Conservation (phyloP, 2,888 invertebrate genomes). For the Carpatolechia fugitivella region DNA sequence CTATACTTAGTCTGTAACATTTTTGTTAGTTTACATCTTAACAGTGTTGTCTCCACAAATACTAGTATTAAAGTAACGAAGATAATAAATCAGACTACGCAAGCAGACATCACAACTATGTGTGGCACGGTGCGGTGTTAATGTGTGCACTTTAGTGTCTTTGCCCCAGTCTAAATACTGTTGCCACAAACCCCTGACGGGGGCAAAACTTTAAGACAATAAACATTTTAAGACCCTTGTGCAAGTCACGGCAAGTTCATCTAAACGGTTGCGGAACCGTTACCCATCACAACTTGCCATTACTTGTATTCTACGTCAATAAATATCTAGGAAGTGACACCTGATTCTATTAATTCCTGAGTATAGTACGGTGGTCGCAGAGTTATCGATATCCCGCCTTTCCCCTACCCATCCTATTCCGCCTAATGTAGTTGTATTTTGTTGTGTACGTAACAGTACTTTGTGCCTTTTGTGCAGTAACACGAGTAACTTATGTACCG, state of each 20-base stretch:
- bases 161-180: too few species aligned
- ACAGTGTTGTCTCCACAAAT: conserved; percentile 58
- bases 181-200: too few species aligned
- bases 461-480: conserved; percentile 46
- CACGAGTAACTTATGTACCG: conserved; percentile 33
- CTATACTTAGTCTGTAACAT: too few species aligned
- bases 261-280: too few species aligned
- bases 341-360: background rate
- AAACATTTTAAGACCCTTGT: too few species aligned
- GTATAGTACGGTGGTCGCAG: conserved; percentile 62
- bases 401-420: conserved; percentile 29
- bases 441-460: conserved; percentile 41
- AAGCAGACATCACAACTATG: conserved; percentile 75
- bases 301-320: background rate
- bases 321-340: background rate
- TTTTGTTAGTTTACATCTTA: background rate
- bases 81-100: conserved; percentile 65
- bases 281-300: background rate
- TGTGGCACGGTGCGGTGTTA: conserved; percentile 66
- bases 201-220: too few species aligned
- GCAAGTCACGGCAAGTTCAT: too few species aligned
- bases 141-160: conserved; percentile 33
- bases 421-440: conserved; percentile 42
- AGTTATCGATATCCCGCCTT: conserved; percentile 46
- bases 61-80: conserved; percentile 27